Conservation (phyloP, 1,140 invertebrate genomes). For the Pseudomyrmex flavicornis region DNA sequence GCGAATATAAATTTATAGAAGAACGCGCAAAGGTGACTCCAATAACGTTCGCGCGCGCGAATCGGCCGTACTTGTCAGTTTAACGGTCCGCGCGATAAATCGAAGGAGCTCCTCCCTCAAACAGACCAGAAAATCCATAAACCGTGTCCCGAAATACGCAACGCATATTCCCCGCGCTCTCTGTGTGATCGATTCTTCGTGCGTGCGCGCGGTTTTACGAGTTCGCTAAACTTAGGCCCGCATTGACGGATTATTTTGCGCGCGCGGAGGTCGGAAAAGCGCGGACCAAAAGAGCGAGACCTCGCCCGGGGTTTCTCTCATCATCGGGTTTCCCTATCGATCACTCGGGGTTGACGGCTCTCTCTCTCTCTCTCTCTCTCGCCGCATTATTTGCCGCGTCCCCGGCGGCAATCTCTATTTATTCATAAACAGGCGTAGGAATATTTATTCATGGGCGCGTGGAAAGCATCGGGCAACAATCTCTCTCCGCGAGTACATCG, state of each 20-base stretch:
- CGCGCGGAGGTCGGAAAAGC: not conserved
- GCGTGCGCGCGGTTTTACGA: conserved; percentile 4
- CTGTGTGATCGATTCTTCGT: too few species aligned
- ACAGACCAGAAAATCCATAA: conserved; percentile 28
- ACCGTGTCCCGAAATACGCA: conserved; percentile 29
- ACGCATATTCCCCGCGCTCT: not conserved
- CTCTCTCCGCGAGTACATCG: not conserved
- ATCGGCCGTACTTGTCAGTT: conserved; percentile 3
- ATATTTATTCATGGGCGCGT: not conserved
- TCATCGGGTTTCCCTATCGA: too few species aligned
- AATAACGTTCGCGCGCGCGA: not conserved
- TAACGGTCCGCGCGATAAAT: conserved; percentile 23
- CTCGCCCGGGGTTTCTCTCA: too few species aligned
- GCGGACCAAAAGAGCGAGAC: too few species aligned
- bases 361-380: too few species aligned
- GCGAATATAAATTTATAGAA: not conserved
- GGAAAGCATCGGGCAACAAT: not conserved
- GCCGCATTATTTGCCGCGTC: not conserved
- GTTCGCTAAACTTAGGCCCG: conserved; percentile 47
- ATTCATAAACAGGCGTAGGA: not conserved
- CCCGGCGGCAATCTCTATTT: conserved; percentile 17
- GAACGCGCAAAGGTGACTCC: not conserved
- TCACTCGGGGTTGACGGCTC: too few species aligned
- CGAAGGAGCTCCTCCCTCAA: conserved; percentile 4
- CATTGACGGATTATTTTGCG: conserved; percentile 52